Conservation (phyloP, 2,888 invertebrate genomes). For the Lasioglossum oenotherae region DNA sequence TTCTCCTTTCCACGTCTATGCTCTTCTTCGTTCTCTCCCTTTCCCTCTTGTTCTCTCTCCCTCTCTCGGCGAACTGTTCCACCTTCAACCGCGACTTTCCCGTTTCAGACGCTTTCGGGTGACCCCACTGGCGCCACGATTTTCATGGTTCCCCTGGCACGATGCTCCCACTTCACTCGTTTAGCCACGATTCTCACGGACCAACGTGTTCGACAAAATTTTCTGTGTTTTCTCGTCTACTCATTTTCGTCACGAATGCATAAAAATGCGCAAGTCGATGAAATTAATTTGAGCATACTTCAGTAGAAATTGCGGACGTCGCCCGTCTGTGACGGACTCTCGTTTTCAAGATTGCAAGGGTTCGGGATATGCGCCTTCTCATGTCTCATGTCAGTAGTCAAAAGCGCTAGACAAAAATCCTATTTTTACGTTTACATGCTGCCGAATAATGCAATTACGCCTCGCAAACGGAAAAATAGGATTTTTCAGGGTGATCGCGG, state of each 20-base stretch:
- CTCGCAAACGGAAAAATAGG: too few relatives aligned
- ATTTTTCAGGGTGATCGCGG: too few relatives aligned
- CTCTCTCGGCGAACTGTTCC: constrained; percentile 43
- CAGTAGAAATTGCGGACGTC: too few relatives aligned
- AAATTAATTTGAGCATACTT: too few relatives aligned
- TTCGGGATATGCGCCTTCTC: too few relatives aligned
- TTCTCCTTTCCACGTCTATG: constrained; percentile 36
- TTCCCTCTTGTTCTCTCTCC: constrained; percentile 33
- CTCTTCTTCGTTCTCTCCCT: constrained; percentile 50
- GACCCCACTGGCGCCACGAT: constrained; percentile 63
- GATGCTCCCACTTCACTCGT: neutral
- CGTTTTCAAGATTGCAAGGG: too few relatives aligned
- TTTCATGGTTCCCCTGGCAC: constrained; percentile 40
- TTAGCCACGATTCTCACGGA: neutral
- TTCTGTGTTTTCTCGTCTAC: neutral
- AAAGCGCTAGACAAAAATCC: too few relatives aligned
- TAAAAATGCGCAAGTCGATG: neutral
- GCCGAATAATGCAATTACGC: too few relatives aligned
- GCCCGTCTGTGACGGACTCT: too few relatives aligned
- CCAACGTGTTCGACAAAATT: neutral
- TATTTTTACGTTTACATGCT: too few relatives aligned
- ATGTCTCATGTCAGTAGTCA: too few relatives aligned
- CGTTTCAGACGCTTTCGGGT: constrained; percentile 41
- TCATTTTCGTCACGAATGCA: too few relatives aligned
- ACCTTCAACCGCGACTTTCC: constrained; percentile 63